A percentile compares a stretch with the other conserved stretches of the same genome.
Conservation (phyloP, 2,113 vertebrate species). For the Cebus imitator region DNA sequence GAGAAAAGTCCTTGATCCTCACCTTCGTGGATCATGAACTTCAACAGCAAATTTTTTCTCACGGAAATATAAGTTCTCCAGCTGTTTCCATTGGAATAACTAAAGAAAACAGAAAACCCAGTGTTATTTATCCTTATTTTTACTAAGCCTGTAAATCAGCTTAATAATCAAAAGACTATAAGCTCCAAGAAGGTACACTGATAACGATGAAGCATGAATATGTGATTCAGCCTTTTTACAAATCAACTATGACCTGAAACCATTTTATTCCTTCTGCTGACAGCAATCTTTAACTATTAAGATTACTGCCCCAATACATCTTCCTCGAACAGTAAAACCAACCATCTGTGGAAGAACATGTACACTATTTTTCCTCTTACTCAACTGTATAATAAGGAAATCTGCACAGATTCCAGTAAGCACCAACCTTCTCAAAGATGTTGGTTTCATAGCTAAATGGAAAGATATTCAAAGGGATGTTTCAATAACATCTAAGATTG, state of each 20-base stretch:
- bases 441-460: slow-evolving; percentile 43
- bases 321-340: slow-evolving; percentile 27
- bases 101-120: slow-evolving; percentile 65
- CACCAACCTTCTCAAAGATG: neutral
- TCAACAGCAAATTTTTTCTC: slow-evolving; percentile 99
- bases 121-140: neutral
- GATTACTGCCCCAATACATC: neutral
- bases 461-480: neutral
- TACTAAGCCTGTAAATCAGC: neutral
- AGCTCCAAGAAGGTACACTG: neutral
- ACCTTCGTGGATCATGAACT: slow-evolving; percentile 97
- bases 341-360: neutral
- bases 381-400: slow-evolving; percentile 13
- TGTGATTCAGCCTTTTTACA: neutral
- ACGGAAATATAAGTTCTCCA: slow-evolving; percentile 98
- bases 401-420: slow-evolving; percentile 21
- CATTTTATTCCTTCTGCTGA: neutral
- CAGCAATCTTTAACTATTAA: slow-evolving; percentile 5
- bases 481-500: neutral
- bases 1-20: slow-evolving; percentile 65
- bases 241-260: neutral
- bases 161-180: neutral
- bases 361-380: slow-evolving; percentile 46
- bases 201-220: neutral
- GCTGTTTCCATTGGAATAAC: slow-evolving; percentile 98